Conservation (phyloP, 2,797 vertebrate species). For the Cheirogaleus major region DNA sequence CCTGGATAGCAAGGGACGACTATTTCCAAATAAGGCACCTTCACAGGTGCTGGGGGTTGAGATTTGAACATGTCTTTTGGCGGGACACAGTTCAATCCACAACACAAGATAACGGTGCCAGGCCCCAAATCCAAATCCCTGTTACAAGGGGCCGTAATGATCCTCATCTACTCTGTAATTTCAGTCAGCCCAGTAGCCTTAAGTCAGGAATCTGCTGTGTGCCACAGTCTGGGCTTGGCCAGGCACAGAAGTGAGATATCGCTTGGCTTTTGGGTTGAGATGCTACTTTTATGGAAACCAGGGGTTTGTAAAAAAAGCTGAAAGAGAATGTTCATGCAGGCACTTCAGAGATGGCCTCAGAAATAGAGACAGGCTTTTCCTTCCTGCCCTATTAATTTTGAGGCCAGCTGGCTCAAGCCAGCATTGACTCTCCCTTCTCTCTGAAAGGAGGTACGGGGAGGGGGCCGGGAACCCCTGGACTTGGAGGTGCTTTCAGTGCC, state of each 20-base stretch:
- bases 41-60: background rate
- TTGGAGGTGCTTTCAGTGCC: background rate
- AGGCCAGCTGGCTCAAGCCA: background rate
- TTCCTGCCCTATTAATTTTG: background rate
- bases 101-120: background rate
- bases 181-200: background rate
- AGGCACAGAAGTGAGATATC: background rate
- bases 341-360: background rate
- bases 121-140: background rate
- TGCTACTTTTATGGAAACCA: background rate
- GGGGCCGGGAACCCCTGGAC: background rate
- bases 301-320: constrained; percentile 35
- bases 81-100: background rate
- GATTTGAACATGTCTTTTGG: background rate
- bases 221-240: background rate
- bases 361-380: background rate
- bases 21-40: background rate
- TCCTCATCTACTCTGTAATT: background rate
- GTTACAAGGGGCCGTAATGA: background rate
- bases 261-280: background rate
- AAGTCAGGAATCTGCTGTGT: background rate
- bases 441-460: background rate
- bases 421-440: background rate
- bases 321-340: background rate
- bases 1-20: background rate